Evolutionary conservation across 2,113 vertebrate species (phyloP), one percentile per base, ranked within the genome.

Genomic region (Euleptes europaea): DNA sequence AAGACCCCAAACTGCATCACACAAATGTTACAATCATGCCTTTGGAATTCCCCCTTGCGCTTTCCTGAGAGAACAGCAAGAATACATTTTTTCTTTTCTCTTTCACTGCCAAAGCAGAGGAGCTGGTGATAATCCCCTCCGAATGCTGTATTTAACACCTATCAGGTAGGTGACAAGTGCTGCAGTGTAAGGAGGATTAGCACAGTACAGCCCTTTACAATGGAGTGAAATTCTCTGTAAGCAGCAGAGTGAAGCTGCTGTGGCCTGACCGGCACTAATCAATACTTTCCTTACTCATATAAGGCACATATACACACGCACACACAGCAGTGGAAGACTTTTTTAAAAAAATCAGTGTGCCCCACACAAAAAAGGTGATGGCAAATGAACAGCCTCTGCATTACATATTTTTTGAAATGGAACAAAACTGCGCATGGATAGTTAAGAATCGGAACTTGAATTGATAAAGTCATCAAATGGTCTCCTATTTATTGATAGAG

Each of bases 61-160:
- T 40, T 84, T 49, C 73, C 49, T 6, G 31, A 40, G 0, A 44
- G 10, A 88, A 83, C 17, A 81, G 75, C 49, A 79, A 60, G 82
- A 88, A 72, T 66, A 80, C 86, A 72, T 73, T 78, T 81, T n/a
- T 33, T 49, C 86, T 80, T 75, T 84, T 69, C 57, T 69, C 49
- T 88, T 80, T 49, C 11, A 26, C 4, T 89, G 74, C 14, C 86
- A 86, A 26, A 35, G 5, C 15, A 88, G 80, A 89, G 83, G 33
- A 90, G 87, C 35, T 86, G 81, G 49, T 63, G 80, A 83, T 85
- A 92, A 84, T 88, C 84, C 82, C 35, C 49, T 85, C n/a, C 33
- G 21, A 92, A 90, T 15, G 80, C 66, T 86, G 70, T 38, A 85
- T 87, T 93, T 90, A 93, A 86, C 85, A 87, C 82, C 91, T 84